Evolutionary conservation across 2,888 invertebrate genomes (phyloP).

Genomic region (Synanthedon myopaeformis): DNA sequence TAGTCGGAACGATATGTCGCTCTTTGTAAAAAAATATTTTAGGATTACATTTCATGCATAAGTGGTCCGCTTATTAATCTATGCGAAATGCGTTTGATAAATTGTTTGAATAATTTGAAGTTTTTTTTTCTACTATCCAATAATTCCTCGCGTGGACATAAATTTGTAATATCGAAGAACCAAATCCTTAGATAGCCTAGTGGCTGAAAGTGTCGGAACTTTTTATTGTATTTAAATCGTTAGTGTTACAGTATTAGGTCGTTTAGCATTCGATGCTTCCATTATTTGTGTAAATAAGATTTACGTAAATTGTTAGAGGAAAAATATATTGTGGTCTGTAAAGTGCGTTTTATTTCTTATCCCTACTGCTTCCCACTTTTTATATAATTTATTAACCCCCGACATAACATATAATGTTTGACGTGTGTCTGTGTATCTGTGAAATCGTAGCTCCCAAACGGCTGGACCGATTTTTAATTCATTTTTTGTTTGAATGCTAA

Average conservation of each 20-base stretch:
- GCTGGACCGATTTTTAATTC: no score
- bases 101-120: slow-evolving; percentile 2
- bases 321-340: slow-evolving; percentile 58
- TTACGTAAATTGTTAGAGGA: slow-evolving; percentile 55
- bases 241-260: slow-evolving; percentile 49
- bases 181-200: slow-evolving; percentile 1
- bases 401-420: no score
- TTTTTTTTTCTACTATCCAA: neutral
- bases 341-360: slow-evolving; percentile 25
- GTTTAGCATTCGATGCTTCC: slow-evolving; percentile 57
- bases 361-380: neutral
- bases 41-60: no score
- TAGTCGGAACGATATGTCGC: no score
- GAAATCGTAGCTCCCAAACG: no score
- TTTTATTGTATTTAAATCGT: slow-evolving; percentile 2
- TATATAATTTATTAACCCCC: neutral
- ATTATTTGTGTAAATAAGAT: slow-evolving; percentile 60
- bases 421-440: no score
- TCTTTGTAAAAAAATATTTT: no score
- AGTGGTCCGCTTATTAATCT: no score
- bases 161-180: slow-evolving; percentile 4
- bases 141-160: neutral
- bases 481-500: no score
- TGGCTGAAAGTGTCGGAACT: neutral
- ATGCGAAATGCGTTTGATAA: neutral